Percentiles rank a stretch among this genome's conserved stretches.
phyloP scores from a whole-genome alignment of 2,113 vertebrate genomes.

The Coturnix japonica region DNA sequence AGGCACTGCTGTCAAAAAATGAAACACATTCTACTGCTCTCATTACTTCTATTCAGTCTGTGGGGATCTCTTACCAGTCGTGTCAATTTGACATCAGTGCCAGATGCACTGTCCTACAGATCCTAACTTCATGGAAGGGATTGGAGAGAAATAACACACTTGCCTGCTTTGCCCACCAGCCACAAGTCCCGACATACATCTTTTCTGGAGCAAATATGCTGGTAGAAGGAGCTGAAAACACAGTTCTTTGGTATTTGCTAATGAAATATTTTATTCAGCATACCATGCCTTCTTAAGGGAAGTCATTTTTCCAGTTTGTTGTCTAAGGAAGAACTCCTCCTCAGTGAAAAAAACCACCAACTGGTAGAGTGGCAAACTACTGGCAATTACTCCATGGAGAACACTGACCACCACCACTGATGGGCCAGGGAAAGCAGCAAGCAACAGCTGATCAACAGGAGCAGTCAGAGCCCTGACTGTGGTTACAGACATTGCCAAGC shows the following conservation, averaged over 20 bases:
- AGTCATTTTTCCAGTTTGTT: neutral
- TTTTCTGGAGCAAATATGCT: neutral
- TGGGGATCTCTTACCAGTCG: neutral
- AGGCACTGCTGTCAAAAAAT: neutral
- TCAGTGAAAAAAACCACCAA: neutral
- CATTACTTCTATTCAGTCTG: neutral
- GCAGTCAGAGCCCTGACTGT: neutral
- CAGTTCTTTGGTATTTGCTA: neutral
- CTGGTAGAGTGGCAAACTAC: accelerated
- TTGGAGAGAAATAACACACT: neutral
- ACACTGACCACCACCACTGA: neutral
- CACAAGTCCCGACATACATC: neutral
- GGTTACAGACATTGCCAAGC: neutral
- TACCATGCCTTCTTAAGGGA: accelerated
- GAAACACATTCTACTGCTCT: neutral
- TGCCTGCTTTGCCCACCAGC: neutral
- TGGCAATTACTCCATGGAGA: neutral
- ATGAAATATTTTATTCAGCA: neutral
- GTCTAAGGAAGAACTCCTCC: neutral
- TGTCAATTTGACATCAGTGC: neutral
- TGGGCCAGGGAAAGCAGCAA: neutral
- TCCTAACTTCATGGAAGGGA: neutral
- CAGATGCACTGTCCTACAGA: neutral
- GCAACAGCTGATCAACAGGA: accelerated
- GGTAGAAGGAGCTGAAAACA: neutral